Percentiles rank a stretch among this genome's conserved stretches.
These are phyloP conservation scores for Dolichomitus sp. DNA, from an alignment of 2,888 invertebrate genomes.

Conservation along the genomic window DNA sequence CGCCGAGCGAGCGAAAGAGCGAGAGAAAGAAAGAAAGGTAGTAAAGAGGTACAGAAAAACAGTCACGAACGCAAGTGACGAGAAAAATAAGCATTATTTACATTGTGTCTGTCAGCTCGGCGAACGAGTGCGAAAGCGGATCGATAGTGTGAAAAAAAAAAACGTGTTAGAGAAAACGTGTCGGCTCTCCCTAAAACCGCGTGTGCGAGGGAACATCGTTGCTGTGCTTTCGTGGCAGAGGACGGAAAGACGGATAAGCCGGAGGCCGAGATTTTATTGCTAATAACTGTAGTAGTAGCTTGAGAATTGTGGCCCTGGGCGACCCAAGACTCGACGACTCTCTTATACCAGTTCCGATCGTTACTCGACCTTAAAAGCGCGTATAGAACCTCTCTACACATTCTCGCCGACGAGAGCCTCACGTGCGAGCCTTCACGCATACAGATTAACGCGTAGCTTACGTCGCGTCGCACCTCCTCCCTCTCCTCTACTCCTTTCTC, in stretches of 20 bases:
- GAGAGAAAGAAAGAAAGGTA: neutral
- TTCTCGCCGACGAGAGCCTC: constrained; percentile 26
- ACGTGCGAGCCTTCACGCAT: constrained; percentile 53
- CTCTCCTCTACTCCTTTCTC: neutral
- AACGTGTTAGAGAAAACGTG: neutral
- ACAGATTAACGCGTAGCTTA: constrained; percentile 48
- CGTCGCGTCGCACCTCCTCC: neutral
- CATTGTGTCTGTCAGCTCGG: constrained; percentile 4
- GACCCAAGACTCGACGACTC: constrained; percentile 1
- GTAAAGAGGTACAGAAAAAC: neutral
- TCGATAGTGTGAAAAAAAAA: constrained; percentile 40
- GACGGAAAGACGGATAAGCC: neutral
- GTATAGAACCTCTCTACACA: constrained; percentile 25
- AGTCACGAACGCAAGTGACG: constrained; percentile 10
- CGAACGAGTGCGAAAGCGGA: constrained; percentile 17
- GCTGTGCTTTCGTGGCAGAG: neutral
- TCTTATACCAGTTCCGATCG: constrained; percentile 55
- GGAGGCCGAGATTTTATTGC: constrained; percentile 12
- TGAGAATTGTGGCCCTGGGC: constrained; percentile 28
- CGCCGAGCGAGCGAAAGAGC: neutral
- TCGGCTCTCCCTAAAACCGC: neutral
- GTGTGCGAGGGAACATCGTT: neutral
- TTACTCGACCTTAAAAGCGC: constrained; percentile 59
- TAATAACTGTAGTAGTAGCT: neutral
- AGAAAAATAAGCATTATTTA: constrained; percentile 21